These are phyloP conservation scores for Aporrectodea caliginosa DNA, from an alignment of 1,140 invertebrate genomes.

Conservation along the genomic window DNA sequence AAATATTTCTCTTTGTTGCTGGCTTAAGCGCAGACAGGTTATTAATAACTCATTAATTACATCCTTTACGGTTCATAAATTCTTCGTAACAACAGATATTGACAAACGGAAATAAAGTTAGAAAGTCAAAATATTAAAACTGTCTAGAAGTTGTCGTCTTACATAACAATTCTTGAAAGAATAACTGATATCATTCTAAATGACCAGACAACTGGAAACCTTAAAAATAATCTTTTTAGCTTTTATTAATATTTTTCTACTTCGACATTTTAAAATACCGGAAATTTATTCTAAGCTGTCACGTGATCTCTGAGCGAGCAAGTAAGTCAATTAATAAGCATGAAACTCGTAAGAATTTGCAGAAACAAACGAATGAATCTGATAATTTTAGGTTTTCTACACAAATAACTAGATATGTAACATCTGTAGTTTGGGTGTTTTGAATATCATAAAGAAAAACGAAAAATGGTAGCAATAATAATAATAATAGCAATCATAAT, in stretches of 20 bases:
- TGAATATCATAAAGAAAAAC: neutral
- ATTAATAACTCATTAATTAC: neutral
- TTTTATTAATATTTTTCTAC: neutral
- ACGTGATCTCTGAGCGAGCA: neutral
- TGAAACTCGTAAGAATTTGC: neutral
- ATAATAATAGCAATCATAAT: no score
- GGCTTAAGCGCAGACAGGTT: neutral
- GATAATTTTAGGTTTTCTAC: neutral
- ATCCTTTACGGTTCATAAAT: neutral
- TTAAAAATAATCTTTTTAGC: neutral
- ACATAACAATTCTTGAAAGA: conserved; percentile 17
- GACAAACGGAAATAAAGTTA: no score
- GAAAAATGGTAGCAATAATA: neutral
- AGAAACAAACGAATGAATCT: neutral
- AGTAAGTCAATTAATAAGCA: neutral
- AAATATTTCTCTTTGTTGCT: neutral
- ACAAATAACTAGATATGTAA: neutral
- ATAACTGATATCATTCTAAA: conserved; percentile 18
- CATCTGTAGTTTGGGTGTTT: no score
- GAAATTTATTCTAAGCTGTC: neutral
- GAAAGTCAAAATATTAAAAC: neutral
- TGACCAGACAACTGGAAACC: neutral
- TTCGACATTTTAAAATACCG: neutral
- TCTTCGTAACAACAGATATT: no score
- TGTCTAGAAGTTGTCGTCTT: neutral